Conservation (phyloP, 1,140 invertebrate genomes). For the Papilio polytes region DNA sequence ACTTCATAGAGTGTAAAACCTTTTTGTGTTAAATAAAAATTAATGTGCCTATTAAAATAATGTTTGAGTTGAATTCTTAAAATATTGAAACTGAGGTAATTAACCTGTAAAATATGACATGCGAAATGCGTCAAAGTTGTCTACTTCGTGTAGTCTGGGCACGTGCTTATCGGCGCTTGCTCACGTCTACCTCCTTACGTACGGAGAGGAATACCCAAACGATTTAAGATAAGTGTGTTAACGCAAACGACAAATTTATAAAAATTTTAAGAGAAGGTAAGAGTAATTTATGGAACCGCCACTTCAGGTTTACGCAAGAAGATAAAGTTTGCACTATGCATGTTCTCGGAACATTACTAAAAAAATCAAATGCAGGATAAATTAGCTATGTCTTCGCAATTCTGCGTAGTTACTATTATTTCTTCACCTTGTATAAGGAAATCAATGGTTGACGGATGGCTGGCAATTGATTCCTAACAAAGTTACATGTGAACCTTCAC, state of each 20-base stretch:
- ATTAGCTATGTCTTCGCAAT: background rate
- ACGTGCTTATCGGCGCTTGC: background rate
- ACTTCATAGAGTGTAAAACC: too few species aligned
- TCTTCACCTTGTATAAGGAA: background rate
- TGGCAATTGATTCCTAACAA: background rate
- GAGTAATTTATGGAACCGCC: background rate
- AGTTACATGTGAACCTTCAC: conserved; percentile 1
- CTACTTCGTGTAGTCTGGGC: background rate
- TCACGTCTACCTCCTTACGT: background rate
- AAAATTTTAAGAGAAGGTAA: conserved; percentile 4
- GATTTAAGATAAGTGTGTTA: background rate
- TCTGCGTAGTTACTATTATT: background rate
- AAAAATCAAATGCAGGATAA: background rate
- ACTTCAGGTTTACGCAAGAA: background rate
- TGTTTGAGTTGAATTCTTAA: background rate
- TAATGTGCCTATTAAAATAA: background rate
- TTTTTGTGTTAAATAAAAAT: too few species aligned
- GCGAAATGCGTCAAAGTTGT: conserved; percentile 2
- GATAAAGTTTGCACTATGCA: background rate
- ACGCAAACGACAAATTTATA: background rate
- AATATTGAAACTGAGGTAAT: background rate
- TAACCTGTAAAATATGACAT: background rate
- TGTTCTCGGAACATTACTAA: background rate
- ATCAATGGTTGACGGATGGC: background rate
- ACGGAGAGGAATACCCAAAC: background rate